These are phyloP conservation scores for Microcebus murinus DNA, from an alignment of 2,113 vertebrate species.

Conservation along the genomic window DNA sequence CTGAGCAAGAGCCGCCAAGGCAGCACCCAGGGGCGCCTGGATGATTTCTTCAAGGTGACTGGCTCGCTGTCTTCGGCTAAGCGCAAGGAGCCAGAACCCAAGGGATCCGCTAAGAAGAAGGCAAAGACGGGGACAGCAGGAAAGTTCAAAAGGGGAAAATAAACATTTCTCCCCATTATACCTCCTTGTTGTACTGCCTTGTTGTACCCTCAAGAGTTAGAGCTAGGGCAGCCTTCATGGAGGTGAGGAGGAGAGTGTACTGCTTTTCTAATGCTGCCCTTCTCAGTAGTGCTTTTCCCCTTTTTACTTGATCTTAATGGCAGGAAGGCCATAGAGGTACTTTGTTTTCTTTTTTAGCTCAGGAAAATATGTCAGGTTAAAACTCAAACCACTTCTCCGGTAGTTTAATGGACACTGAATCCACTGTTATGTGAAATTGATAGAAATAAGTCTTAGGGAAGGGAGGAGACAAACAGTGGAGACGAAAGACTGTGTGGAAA, in stretches of 20 bases:
- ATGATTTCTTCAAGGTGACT: slow-evolving; percentile 96
- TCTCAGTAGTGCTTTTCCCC: not conserved
- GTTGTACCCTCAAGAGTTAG: not conserved
- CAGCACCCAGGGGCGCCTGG: slow-evolving; percentile 96
- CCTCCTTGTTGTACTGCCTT: not conserved
- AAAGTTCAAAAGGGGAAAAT: slow-evolving; percentile 92
- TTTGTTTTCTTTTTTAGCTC: slow-evolving; percentile 41
- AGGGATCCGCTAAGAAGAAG: slow-evolving; percentile 94
- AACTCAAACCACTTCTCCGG: slow-evolving; percentile 1
- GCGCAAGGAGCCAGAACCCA: slow-evolving; percentile 92
- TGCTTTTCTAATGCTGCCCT: not conserved
- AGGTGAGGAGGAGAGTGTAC: not conserved
- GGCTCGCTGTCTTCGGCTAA: slow-evolving; percentile 95
- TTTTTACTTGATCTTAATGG: not conserved
- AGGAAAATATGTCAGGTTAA: slow-evolving; percentile 54
- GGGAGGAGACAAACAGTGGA: not conserved
- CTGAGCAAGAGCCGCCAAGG: slow-evolving; percentile 95
- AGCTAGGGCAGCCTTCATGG: not conserved
- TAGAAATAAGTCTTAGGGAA: not conserved
- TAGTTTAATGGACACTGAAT: not conserved
- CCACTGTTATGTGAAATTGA: not conserved
- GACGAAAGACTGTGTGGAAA: not conserved
- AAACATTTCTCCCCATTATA: not conserved
- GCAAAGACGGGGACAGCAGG: slow-evolving; percentile 85
- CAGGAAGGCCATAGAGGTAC: not conserved